Conservation (phyloP, 2,113 vertebrate genomes). For the Eulemur rufifrons region DNA sequence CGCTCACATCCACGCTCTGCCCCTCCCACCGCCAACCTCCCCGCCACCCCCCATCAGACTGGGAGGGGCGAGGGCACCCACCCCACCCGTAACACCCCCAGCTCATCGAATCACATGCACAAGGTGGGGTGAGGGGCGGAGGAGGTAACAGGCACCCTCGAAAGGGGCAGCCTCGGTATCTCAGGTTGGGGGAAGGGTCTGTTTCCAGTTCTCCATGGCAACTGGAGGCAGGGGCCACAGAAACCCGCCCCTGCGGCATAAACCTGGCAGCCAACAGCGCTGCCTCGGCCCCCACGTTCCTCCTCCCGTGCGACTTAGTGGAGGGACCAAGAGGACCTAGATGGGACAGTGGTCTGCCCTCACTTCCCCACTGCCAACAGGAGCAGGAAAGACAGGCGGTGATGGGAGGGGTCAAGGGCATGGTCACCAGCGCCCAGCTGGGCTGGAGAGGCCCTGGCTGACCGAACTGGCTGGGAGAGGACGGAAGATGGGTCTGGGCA, state of each 20-base stretch:
- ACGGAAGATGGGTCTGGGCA: too few species aligned
- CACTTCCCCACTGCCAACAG: rapidly evolving
- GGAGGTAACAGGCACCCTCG: background rate
- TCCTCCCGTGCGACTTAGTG: background rate
- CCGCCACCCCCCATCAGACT: rapidly evolving
- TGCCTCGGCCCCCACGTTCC: background rate
- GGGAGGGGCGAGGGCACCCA: too few species aligned
- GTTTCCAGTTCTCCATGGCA: background rate
- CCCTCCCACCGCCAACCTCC: background rate
- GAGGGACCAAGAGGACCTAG: background rate
- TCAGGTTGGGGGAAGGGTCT: background rate
- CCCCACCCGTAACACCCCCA: background rate
- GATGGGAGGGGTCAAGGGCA: background rate
- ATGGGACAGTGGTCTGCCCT: background rate
- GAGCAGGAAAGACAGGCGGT: background rate
- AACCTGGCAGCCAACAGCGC: background rate
- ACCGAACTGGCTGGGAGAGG: background rate
- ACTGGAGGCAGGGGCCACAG: background rate
- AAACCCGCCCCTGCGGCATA: background rate
- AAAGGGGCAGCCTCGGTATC: background rate
- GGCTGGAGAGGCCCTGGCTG: background rate
- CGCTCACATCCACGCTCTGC: rapidly evolving
- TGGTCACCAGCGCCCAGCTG: background rate
- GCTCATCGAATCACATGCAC: background rate
- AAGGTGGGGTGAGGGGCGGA: too few species aligned